Evolutionary conservation across 2,113 vertebrate genomes (phyloP), one percentile per base, ranked within the genome.

Genomic region (Hemibagrus wyckioides): DNA sequence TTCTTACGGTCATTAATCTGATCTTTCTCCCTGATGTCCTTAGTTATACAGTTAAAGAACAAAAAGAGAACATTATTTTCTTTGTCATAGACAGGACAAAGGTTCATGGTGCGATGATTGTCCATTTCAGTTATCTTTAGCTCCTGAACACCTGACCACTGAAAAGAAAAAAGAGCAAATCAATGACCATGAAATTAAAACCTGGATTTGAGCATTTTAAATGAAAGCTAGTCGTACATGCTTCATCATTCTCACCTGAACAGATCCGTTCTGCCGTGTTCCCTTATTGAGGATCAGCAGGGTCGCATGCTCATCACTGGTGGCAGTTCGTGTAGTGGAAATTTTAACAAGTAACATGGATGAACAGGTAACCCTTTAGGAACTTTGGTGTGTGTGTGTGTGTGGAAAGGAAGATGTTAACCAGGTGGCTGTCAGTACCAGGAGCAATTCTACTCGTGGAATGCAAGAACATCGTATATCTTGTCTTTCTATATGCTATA

Each of bases 21-120:
- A 41, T 94, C 89, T 0, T 44, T 36, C 92, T 99, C 98, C 0
- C 97, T 94, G 0, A 94, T 95, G 76, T 92, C 94, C 3, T 86
- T 80, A 87, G 76, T 86, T 59, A 99, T 91, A 13, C 97, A 97
- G 93, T 97, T 94, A 92, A 98, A 99, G 92, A 99, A 98, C 2
- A 99, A 94, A 92, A 96, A 97, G 1, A 98, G 10, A 0, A 86
- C 85, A 75, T 93, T 92, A 77, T 80, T 93, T 89, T 91, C 87
- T 80, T 91, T 94, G 48, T 96, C 96, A 52, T 92, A 96, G 41
- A 96, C 95, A 0, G 95, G 94, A 82, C 96, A 96, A 23, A 96
- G 96, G 87, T 94, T 96, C 94, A 96, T 96, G 39, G 94, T 93
- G 80, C 95, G 95, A 83, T 95, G 90, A 65, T 89, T 23, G 0